These are phyloP conservation scores for Acleris sparsana DNA, from an alignment of 2,888 invertebrate species.

Conservation along the genomic window DNA sequence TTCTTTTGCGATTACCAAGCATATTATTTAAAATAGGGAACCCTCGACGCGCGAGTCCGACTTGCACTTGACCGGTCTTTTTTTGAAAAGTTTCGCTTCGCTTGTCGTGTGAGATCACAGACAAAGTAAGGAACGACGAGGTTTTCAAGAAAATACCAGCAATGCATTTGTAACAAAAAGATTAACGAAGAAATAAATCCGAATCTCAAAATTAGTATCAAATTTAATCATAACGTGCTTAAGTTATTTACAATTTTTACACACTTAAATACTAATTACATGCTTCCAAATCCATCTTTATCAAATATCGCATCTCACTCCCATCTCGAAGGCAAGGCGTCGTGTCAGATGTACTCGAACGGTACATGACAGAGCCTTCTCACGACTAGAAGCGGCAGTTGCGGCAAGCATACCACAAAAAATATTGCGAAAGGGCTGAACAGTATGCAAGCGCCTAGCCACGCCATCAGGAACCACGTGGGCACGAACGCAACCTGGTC, in stretches of 20 bases:
- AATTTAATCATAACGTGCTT: slow-evolving; percentile 37
- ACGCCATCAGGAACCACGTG: slow-evolving; percentile 85
- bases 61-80: too few species aligned
- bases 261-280: slow-evolving; percentile 22
- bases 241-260: slow-evolving; percentile 37
- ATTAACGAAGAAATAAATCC: background rate
- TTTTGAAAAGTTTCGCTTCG: too few species aligned
- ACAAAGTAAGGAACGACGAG: too few species aligned
- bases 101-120: too few species aligned
- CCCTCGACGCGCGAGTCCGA: too few species aligned
- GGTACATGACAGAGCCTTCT: slow-evolving; percentile 87
- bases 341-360: slow-evolving; percentile 84
- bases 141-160: too few species aligned
- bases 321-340: slow-evolving; percentile 14
- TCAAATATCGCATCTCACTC: slow-evolving; percentile 13
- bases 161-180: too few species aligned
- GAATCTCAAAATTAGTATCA: slow-evolving; percentile 18
- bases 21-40: too few species aligned
- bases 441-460: slow-evolving; percentile 85
- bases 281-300: slow-evolving; percentile 19
- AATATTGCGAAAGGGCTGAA: slow-evolving; percentile 87
- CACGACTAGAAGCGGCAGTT: slow-evolving; percentile 86
- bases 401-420: slow-evolving; percentile 87
- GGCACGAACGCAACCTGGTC: slow-evolving; percentile 75
- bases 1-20: too few species aligned